A percentile compares a stretch with the other conserved stretches of the same genome.
Evolutionary conservation across 1,140 invertebrate species (phyloP).

Genomic region (Heliconius nattereri): DNA sequence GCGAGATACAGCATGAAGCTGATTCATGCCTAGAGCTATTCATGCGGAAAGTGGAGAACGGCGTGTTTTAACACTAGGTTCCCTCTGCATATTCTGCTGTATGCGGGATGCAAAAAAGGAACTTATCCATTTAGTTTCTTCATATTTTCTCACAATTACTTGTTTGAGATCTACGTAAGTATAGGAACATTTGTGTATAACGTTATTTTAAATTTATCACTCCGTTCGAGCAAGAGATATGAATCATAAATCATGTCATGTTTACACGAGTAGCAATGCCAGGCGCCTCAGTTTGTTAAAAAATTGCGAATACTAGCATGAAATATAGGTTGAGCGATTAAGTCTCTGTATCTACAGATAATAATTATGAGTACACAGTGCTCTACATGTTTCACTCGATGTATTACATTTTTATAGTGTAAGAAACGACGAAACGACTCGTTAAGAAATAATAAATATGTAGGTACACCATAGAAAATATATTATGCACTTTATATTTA

Average conservation of each 20-base stretch:
- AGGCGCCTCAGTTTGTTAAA: conserved; percentile 40
- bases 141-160: background rate
- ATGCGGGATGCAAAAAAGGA: background rate
- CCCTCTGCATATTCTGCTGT: no score
- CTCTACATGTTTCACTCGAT: background rate
- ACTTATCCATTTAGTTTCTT: background rate
- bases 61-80: no score
- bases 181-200: conserved; percentile 5
- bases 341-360: background rate
- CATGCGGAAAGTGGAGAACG: no score
- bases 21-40: no score
- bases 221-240: conserved; percentile 26
- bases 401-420: background rate
- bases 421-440: background rate
- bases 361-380: background rate
- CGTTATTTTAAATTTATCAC: conserved; percentile 14
- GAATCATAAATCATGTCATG: conserved; percentile 37
- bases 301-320: conserved; percentile 25
- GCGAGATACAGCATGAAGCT: no score
- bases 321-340: conserved; percentile 30
- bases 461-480: background rate
- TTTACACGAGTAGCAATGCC: conserved; percentile 32
- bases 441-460: background rate
- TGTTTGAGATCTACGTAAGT: background rate
- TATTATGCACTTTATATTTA: no score